A percentile compares a stretch with the other conserved stretches of the same genome.
Conservation (phyloP, 2,888 invertebrate genomes). For the Dexiosoma caninum region DNA sequence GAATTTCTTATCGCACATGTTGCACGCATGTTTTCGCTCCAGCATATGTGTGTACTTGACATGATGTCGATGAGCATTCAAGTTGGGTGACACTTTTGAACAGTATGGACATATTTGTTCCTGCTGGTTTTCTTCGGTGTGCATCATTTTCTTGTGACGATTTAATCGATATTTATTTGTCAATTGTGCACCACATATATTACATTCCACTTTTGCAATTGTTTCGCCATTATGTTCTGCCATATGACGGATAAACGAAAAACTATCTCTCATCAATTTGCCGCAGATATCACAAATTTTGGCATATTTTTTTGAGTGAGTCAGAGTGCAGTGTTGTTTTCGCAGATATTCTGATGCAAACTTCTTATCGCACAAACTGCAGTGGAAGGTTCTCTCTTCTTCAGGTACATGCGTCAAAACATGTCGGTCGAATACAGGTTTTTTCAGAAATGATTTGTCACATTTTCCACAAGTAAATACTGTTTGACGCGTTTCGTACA, state of each 20-base stretch:
- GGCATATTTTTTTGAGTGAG: conserved; percentile 73
- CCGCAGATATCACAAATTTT: conserved; percentile 76
- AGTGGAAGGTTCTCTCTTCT: conserved; percentile 71
- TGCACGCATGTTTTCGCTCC: conserved; percentile 72
- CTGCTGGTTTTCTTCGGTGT: conserved; percentile 69
- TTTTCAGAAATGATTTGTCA: conserved; percentile 45
- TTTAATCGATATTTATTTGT: conserved; percentile 73
- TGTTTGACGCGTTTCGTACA: neutral
- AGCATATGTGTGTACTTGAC: conserved; percentile 72
- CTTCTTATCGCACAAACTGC: conserved; percentile 70
- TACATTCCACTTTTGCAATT: conserved; percentile 70
- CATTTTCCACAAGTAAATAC: conserved; percentile 34
- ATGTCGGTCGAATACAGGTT: conserved; percentile 70
- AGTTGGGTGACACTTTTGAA: conserved; percentile 71
- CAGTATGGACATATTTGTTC: conserved; percentile 72
- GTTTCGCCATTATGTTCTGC: conserved; percentile 71
- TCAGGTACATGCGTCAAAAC: conserved; percentile 73
- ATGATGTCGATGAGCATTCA: conserved; percentile 72
- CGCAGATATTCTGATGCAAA: conserved; percentile 71
- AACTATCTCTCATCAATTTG: conserved; percentile 71
- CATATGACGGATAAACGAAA: conserved; percentile 72
- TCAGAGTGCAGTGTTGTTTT: conserved; percentile 71
- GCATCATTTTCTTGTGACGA: conserved; percentile 75
- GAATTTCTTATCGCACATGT: conserved; percentile 75
- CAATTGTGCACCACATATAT: conserved; percentile 71